A percentile compares a stretch with the other conserved stretches of the same genome.
phyloP scores from a whole-genome alignment of 2,888 invertebrate species.

The Lapara coniferarum region DNA sequence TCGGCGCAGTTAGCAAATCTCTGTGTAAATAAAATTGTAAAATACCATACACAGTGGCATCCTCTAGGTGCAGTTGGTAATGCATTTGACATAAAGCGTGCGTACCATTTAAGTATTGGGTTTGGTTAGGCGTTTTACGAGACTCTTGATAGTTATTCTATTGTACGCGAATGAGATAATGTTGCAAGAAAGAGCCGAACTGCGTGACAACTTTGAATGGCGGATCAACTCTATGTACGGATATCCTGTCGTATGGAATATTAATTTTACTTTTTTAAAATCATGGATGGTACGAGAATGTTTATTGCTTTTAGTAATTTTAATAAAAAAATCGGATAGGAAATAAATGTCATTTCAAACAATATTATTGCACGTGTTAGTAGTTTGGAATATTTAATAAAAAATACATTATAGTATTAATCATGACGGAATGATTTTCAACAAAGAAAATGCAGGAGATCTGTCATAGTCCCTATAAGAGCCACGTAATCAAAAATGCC shows the following conservation, averaged over 20 bases:
- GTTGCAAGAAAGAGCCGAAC: slow-evolving; percentile 30
- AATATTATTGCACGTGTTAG: too few species aligned
- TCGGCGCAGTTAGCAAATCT: slow-evolving; percentile 42
- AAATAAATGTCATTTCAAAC: too few species aligned
- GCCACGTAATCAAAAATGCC: neutral
- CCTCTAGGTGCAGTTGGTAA: slow-evolving; percentile 49
- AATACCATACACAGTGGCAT: slow-evolving; percentile 52
- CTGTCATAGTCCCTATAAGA: too few species aligned
- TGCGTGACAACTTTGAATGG: slow-evolving; percentile 24
- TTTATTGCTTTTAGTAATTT: too few species aligned
- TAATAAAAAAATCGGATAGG: too few species aligned
- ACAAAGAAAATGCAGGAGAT: too few species aligned
- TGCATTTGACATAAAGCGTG: slow-evolving; percentile 67
- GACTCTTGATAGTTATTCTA: slow-evolving; percentile 66
- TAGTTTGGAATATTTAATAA: too few species aligned
- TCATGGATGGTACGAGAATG: too few species aligned
- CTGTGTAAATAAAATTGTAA: slow-evolving; percentile 53
- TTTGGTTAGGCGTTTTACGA: slow-evolving; percentile 63
- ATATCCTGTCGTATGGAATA: too few species aligned
- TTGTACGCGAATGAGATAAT: slow-evolving; percentile 53
- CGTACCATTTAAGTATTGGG: slow-evolving; percentile 62
- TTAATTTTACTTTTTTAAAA: too few species aligned
- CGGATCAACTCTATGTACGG: neutral
- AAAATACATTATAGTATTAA: too few species aligned
- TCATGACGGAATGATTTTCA: too few species aligned